Base-by-base conservation (phyloP, 2,888 invertebrate genomes). In the Drosophila robusta region DNA sequence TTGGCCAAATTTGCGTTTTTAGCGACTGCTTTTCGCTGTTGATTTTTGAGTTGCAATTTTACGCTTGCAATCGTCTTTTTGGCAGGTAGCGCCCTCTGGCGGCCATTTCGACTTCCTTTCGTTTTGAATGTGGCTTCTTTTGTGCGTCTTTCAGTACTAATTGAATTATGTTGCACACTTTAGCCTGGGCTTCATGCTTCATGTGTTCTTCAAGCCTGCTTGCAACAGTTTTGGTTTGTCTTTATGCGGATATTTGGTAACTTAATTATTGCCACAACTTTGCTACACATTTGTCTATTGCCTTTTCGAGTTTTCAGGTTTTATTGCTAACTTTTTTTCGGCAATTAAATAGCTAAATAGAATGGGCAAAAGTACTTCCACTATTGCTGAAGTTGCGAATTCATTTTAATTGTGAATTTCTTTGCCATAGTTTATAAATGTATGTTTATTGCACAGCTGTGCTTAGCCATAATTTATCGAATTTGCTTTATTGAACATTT, bases 141-240 rank as follows among this genome's bases (percentile, higher is more conserved):
- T 42, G 39, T 70, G 47, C 45, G 14, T 36, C 47, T 70, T 49
- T 41, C 26, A 41, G 18, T 39, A 70, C 83, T 85, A 87, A 83
- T 83, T 85, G 88, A 88, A 86, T 83, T 80, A 88, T 88, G 86
- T 77, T 83, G 86, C 88, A 88, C 80, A 67, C 71, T 81, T 76
- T 47, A 57, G 56, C 52, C 46, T 56, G 60, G 29, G 67, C 75
- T 81, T 82, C 85, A 82, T 81, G 87, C 67, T 70, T 78, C 38
- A 80, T 78, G 78, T 63, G 58, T 70, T 77, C 70, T 60, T 54
- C 34, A 14, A 24, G 54, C 54, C 29, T 14, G 12, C 34, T 74
- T 64, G 56, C 51, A 62, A 64, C 49, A 55, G 18, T 54, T 77
- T 70, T 47, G 79, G 46, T 39, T 51, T 58, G 57, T 18, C 52